Conservation (phyloP, 2,888 invertebrate species). For the Hypomecis punctinalis region DNA sequence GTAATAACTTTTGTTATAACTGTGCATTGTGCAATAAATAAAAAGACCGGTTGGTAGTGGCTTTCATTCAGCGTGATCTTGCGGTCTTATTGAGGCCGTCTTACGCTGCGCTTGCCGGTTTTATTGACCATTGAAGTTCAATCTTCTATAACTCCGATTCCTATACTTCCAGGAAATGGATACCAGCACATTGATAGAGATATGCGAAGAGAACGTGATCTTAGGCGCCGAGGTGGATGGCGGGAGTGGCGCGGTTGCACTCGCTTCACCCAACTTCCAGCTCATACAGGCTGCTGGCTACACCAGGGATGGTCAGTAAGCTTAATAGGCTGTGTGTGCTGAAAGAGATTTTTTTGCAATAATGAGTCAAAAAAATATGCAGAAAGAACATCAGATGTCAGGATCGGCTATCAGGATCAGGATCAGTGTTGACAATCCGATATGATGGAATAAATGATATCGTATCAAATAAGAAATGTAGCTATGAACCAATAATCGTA, state of each 20-base stretch:
- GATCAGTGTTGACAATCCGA: too few relatives aligned
- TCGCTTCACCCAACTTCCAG: conserved; percentile 59
- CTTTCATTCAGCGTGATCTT: too few relatives aligned
- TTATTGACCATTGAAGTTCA: too few relatives aligned
- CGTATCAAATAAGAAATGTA: too few relatives aligned
- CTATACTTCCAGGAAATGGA: conserved; percentile 61
- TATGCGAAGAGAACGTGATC: conserved; percentile 66
- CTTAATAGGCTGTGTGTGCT: background rate
- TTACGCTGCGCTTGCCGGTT: too few relatives aligned
- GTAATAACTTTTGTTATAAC: too few relatives aligned
- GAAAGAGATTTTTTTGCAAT: background rate
- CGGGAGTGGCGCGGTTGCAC: conserved; percentile 53
- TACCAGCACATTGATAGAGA: conserved; percentile 61
- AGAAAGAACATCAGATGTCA: too few relatives aligned
- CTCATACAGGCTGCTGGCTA: conserved; percentile 68
- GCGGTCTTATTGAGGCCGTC: background rate
- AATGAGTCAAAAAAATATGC: background rate
- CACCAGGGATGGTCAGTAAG: conserved; percentile 56
- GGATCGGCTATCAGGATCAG: background rate
- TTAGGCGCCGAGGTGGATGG: conserved; percentile 59
- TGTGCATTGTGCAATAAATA: too few relatives aligned
- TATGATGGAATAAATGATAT: too few relatives aligned
- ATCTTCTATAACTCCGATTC: background rate
- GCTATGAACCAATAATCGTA: too few relatives aligned
- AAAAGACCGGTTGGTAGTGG: too few relatives aligned